Base-by-base conservation (phyloP, 1,140 invertebrate genomes). In the Armadillidium nasatum region DNA sequence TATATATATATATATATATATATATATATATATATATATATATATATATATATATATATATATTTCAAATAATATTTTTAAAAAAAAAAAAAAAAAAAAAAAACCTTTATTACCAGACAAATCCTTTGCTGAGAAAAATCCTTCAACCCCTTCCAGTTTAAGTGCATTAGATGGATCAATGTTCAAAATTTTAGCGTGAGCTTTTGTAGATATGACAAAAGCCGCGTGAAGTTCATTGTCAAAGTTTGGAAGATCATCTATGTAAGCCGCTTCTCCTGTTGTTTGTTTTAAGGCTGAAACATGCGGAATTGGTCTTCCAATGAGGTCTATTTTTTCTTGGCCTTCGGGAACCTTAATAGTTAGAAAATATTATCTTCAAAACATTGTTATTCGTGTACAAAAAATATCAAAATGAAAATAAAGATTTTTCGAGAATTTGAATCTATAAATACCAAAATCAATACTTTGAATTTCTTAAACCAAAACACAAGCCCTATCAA, bases 221-320 rank as follows among this genome's bases (percentile, higher is more conserved):
- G 73, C 73, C n/a, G 54, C 73, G 54, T 68, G 68, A 22, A 75
- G 73, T 44, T 75, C 73, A 43, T 75, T 75, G 3, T 21, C 21
- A 44, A 68, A 68, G 10, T 7, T 46, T 10, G 73, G 73, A 19
- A 75, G 0, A 60, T 75, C 73, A 54, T 75, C 73, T 54, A 75
- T 60, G 73, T 75, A 75, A 44, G 73, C 67, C 9, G 73, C 73
- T 60, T 75, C 73, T 15, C 73, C 73, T 7, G 73, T 75, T 13
- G 45, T 60, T 23, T 75, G 73, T 44, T 43, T 44, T 7, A 7
- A 13, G 60, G 73, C 73, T 11, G 54, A n/a, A 7, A 60, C 60
- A 23, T 75, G 73, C 10, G 67, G 46, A 22, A 96, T 86, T 0
- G 95, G 92, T 78, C 90, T 87, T 0, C 95, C 94, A 22, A 98